These are phyloP conservation scores for Sminthopsis crassicaudata DNA, from an alignment of 2,113 vertebrate species.

Conservation along the genomic window DNA sequence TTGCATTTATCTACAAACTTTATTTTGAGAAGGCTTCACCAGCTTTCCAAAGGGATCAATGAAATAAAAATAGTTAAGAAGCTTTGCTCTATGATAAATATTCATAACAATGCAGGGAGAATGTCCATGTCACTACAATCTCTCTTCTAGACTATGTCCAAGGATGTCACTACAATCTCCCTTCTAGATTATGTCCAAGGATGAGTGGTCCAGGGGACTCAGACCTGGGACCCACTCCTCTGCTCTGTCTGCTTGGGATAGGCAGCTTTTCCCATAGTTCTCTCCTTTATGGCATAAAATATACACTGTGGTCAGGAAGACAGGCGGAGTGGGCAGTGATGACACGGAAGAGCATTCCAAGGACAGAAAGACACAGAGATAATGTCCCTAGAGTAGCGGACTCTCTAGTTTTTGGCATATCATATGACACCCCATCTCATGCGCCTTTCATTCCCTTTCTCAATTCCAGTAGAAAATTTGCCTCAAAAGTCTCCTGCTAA, in stretches of 20 bases:
- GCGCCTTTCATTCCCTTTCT: conserved; percentile 56
- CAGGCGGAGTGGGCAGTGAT: conserved; percentile 54
- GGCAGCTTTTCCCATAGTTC: background rate
- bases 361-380: conserved; percentile 53
- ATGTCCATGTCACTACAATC: background rate
- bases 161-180: background rate
- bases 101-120: background rate
- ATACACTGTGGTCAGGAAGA: background rate
- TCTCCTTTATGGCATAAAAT: background rate
- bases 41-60: background rate
- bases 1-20: background rate
- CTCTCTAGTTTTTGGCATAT: background rate
- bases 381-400: background rate
- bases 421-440: background rate
- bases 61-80: background rate
- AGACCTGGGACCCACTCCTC: background rate
- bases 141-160: background rate
- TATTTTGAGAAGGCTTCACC: background rate
- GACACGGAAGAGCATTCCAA: conserved; percentile 68
- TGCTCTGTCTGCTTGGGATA: background rate
- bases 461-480: conserved; percentile 60
- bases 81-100: background rate
- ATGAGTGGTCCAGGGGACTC: background rate
- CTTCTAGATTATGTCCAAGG: background rate
- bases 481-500: conserved; percentile 71